Evolutionary conservation across 2,113 vertebrate species (phyloP).

Genomic region (Podarcis cretensis): DNA sequence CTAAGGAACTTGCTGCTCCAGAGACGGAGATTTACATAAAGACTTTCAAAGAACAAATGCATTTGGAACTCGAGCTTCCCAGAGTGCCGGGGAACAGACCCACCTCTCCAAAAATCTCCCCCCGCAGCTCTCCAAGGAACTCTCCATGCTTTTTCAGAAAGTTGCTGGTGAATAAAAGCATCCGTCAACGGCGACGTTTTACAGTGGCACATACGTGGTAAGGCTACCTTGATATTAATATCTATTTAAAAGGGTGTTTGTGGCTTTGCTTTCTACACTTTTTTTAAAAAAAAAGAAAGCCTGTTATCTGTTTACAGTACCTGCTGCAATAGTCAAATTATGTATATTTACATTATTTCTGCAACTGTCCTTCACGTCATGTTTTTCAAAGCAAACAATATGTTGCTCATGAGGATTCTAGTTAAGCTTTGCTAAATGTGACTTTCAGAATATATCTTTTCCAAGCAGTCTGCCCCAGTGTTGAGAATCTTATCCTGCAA

Average conservation of each 20-base stretch:
- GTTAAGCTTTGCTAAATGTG: constrained; percentile 26
- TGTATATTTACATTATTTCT: background rate
- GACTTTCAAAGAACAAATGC: constrained; percentile 99
- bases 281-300: background rate
- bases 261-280: constrained; percentile 1
- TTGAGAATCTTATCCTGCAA: background rate
- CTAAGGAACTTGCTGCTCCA: constrained; percentile 80
- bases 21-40: constrained; percentile 92
- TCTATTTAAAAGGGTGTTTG: background rate
- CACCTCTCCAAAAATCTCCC: constrained; percentile 96
- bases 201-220: constrained; percentile 99
- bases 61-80: constrained; percentile 94
- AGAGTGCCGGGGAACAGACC: constrained; percentile 86
- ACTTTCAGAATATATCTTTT: background rate
- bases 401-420: background rate
- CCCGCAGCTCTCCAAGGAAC: constrained; percentile 91
- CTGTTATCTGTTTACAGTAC: background rate
- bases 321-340: constrained; percentile 5
- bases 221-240: constrained; percentile 51
- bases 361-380: constrained; percentile 15
- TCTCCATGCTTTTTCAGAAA: constrained; percentile 95
- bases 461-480: fast-evolving
- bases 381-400: constrained; percentile 23
- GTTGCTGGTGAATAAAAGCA: constrained; percentile 98
- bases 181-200: constrained; percentile 94